Base-by-base conservation (phyloP, 2,797 vertebrate genomes). In the Mergus octosetaceus region DNA sequence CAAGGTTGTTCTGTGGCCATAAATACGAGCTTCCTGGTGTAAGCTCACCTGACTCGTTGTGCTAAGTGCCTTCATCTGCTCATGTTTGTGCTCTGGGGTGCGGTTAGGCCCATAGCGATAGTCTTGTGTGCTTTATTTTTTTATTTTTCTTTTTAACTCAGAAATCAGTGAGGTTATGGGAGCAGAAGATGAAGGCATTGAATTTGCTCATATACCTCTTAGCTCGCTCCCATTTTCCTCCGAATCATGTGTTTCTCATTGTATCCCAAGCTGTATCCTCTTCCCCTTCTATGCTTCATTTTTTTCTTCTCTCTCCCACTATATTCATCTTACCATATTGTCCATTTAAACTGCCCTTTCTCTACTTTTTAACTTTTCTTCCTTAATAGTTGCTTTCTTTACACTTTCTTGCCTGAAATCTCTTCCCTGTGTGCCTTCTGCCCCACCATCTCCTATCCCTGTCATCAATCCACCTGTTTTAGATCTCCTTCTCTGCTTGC, bases 21-120 rank as follows among this genome's bases (percentile, higher is more conserved):
- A 85, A 71, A 27, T 68, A 15, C 11, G 47, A 54, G 15, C 60
- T 76, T 30, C n/a, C 68, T 82, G 10, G 11, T 64, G 12, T 60
- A 9, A 49, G 15, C 49, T 71, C 0, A 0, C 22, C 32, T 66
- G 34, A 41, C 80, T 34, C 62, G 11, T 39, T 90, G 68, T 53
- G 34, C 28, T 82, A 32, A 19, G 74, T 61, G 13, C 62, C 11
- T n/a, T 36, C 25, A 11, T 34, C 65, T 78, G 43, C 39, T 69
- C 4, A 3, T 13, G 18, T 49, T 64, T 85, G 24, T n/a, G 10
- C 27, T 85, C 47, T 49, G 71, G 36, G 13, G 13, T 49, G 71
- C 25, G 16, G 13, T 75, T 87, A 77, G 21, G 20, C 51, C 45
- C 9, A 6, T 45, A 8, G 54, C 28, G 30, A 32, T 75, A 19